These are phyloP conservation scores for Zele albiditarsus DNA, from an alignment of 2,888 invertebrate species.

Conservation along the genomic window DNA sequence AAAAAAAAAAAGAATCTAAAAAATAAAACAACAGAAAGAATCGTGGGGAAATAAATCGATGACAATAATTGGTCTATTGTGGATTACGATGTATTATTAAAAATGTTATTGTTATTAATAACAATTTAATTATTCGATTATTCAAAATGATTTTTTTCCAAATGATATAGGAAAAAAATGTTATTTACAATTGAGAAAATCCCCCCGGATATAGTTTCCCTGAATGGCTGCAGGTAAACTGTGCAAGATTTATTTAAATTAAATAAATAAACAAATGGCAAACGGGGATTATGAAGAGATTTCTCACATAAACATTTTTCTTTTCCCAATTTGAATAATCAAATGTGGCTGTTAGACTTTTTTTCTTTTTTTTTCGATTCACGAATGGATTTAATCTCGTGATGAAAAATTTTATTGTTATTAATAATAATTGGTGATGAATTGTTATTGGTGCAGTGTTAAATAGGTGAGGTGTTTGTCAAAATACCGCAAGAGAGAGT, in stretches of 20 bases:
- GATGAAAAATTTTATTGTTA: background rate
- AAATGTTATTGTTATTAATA: slow-evolving; percentile 39
- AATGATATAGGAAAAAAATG: background rate
- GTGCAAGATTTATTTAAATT: slow-evolving; percentile 54
- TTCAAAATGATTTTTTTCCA: background rate
- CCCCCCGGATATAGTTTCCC: slow-evolving; percentile 75
- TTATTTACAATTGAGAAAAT: slow-evolving; percentile 50
- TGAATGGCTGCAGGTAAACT: slow-evolving; percentile 81
- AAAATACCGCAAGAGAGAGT: slow-evolving; percentile 41
- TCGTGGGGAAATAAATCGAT: slow-evolving; percentile 35
- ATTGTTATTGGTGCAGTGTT: background rate
- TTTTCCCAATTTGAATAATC: background rate
- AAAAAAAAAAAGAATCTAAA: slow-evolving; percentile 14
- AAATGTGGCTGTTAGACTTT: background rate
- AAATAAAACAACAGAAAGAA: slow-evolving; percentile 1
- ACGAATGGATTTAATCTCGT: background rate
- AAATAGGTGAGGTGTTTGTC: slow-evolving; percentile 36
- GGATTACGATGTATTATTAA: slow-evolving; percentile 30
- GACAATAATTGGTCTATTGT: slow-evolving; percentile 33
- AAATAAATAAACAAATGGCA: slow-evolving; percentile 52
- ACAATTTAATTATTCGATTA: background rate
- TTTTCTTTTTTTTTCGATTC: too few species aligned
- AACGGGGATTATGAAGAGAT: slow-evolving; percentile 70
- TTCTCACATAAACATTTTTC: slow-evolving; percentile 38
- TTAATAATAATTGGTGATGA: background rate